Evolutionary conservation across 2,888 invertebrate species (phyloP), one percentile per base, ranked within the genome.

Genomic region (Drosophila infuscata): DNA sequence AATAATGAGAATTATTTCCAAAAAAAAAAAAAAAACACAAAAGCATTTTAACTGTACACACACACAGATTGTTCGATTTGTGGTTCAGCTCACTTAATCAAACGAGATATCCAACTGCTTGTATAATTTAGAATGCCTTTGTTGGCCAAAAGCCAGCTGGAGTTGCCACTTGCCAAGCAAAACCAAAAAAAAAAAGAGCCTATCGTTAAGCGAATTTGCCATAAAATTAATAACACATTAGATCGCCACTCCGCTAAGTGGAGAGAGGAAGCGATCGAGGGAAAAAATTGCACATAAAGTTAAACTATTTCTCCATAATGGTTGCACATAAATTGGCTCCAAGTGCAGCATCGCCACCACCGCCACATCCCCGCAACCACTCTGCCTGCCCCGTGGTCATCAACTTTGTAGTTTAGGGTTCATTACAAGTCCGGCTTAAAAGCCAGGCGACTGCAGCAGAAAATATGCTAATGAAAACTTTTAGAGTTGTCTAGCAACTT

Each of bases 31-130:
- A 70, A 53, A 32, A 35, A 64, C 70, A 79, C 79, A 88, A 85
- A 79, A 88, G 70, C 86, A 64, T 56, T 82, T 77, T 74, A 83
- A 85, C 86, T 77, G 81, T 83, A 77, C 62, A 61, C 62, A 49
- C 6, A 53, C 7, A 33, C 20, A 33, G 46, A 25, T 25, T 11
- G 54, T 20, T 54, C 46, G 46, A 46, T 54, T 66, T 76, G 63
- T 75, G 71, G 77, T 65, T 81, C 64, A 72, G 86, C 38, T 81
- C 85, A 89, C 86, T 91, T 91, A 89, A 92, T 92, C 89, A 92
- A 92, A 90, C 79, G 83, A 85, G 91, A 80, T 89, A 90, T 92
- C 92, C 92, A 89, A 84, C 91, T 75, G 91, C 79, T 89, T 78
- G 82, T 80, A 87, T 82, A 87, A 88, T 88, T 91, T 84, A 85